Conservation (phyloP, 2,888 invertebrate species). For the Nowickia ferox region DNA sequence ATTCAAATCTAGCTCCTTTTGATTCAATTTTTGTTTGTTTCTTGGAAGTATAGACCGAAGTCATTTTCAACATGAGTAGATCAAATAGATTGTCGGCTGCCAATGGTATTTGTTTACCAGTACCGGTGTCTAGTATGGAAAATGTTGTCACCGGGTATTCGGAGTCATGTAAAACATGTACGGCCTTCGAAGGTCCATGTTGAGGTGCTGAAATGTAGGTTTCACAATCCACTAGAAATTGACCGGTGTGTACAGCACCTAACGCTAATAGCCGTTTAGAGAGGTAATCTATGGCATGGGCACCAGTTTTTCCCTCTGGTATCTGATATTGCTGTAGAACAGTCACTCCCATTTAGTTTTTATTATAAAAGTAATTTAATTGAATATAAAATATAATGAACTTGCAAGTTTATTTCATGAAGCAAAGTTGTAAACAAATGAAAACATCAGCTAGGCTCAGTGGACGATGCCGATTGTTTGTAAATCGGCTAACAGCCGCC, state of each 20-base stretch:
- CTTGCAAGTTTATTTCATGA: not conserved
- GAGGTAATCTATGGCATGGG: conserved; percentile 93
- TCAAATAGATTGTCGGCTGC: conserved; percentile 96
- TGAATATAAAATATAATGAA: not conserved
- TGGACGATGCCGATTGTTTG: no score
- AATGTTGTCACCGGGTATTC: conserved; percentile 98
- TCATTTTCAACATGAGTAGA: conserved; percentile 94
- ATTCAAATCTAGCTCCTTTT: conserved; percentile 93
- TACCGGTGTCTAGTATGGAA: conserved; percentile 93
- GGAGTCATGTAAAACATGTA: conserved; percentile 97
- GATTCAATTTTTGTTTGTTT: conserved; percentile 94
- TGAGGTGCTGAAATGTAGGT: conserved; percentile 91
- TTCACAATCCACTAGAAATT: conserved; percentile 97
- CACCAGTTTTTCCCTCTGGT: conserved; percentile 94
- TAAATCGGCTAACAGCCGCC: no score
- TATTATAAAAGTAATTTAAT: not conserved
- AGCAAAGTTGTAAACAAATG: conserved; percentile 18
- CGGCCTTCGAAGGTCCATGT: conserved; percentile 89
- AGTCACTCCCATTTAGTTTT: conserved; percentile 79
- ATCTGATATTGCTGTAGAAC: conserved; percentile 92
- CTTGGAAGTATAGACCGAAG: conserved; percentile 93
- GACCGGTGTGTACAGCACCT: conserved; percentile 94
- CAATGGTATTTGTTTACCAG: conserved; percentile 90
- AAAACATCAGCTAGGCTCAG: conserved; percentile 12
- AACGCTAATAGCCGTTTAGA: conserved; percentile 91